Conservation (phyloP, 1,140 invertebrate species). For the Eufriesea mexicana region DNA sequence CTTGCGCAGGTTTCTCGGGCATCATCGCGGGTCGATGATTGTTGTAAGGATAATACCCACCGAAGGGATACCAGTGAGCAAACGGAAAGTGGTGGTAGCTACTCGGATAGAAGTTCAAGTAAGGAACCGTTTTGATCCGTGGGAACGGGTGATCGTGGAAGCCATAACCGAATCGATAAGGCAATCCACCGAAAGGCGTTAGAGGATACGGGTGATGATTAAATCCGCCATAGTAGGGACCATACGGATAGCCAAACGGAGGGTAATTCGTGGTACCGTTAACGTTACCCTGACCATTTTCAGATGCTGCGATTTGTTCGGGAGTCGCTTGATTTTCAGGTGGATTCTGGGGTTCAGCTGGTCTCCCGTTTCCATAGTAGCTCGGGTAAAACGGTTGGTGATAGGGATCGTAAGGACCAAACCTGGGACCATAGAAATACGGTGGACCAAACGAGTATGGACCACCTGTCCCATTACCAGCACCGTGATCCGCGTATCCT, state of each 20-base stretch:
- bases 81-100: not conserved
- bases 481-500: not conserved
- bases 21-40: not conserved
- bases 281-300: conserved; percentile 11
- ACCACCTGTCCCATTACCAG: not conserved
- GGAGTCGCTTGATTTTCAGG: not conserved
- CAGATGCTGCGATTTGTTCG: not conserved
- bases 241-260: conserved; percentile 33
- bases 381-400: not conserved
- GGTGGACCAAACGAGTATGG: not conserved
- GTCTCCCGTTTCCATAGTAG: not conserved
- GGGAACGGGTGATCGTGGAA: not conserved
- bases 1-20: not conserved
- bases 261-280: not conserved
- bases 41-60: not conserved
- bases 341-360: not conserved
- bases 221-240: conserved; percentile 36
- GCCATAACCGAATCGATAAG: conserved; percentile 17
- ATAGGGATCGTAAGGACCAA: not conserved
- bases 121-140: not conserved
- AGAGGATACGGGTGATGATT: not conserved
- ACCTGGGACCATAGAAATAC: not conserved
- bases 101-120: not conserved
- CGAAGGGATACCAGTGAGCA: not conserved
- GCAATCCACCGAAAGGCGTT: not conserved